Conservation (phyloP, 2,888 invertebrate genomes). For the Nomada ferruginata region DNA sequence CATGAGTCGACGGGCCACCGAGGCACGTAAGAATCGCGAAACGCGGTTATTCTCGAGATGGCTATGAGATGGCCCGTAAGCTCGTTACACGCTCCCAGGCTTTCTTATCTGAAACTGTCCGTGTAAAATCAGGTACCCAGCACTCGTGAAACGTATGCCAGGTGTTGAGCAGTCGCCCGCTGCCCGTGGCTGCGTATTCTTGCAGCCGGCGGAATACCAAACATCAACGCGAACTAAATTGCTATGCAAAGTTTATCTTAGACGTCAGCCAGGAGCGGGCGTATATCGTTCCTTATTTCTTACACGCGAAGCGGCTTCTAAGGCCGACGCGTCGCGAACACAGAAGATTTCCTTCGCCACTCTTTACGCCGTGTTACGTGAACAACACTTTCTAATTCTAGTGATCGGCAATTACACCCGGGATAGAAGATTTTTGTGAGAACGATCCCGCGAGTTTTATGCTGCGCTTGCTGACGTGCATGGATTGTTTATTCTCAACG, state of each 20-base stretch:
- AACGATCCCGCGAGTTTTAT: neutral
- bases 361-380: constrained; percentile 11
- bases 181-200: constrained; percentile 12
- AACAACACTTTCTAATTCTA: constrained; percentile 16
- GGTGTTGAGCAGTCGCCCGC: neutral
- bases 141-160: constrained; percentile 3
- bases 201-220: constrained; percentile 23
- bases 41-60: constrained; percentile 14
- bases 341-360: constrained; percentile 36
- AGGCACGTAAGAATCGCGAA: constrained; percentile 7
- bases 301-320: constrained; percentile 26
- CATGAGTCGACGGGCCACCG: neutral
- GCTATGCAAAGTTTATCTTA: constrained; percentile 53
- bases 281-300: constrained; percentile 43
- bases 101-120: constrained; percentile 41
- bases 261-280: constrained; percentile 37
- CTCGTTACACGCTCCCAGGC: constrained; percentile 18
- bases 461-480: neutral
- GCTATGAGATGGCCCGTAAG: constrained; percentile 5
- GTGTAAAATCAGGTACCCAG: constrained; percentile 17
- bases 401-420: neutral
- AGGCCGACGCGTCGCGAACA: constrained; percentile 13
- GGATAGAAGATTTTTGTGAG: neutral
- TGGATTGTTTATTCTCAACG: neutral
- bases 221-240: constrained; percentile 43